These are phyloP conservation scores for Tetramorium parvispinum DNA, from an alignment of 1,140 invertebrate species.

Conservation along the genomic window DNA sequence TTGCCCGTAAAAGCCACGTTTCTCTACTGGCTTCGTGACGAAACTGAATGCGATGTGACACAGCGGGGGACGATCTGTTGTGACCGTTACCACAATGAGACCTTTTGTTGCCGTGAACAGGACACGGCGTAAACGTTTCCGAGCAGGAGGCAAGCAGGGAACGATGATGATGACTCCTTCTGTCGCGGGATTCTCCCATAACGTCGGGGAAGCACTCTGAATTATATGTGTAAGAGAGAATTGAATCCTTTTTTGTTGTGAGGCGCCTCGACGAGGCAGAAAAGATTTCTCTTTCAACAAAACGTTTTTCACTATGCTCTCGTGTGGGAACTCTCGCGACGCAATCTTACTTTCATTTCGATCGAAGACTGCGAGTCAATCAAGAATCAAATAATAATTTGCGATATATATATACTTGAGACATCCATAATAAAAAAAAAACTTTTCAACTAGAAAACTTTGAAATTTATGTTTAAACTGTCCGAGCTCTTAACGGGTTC, in stretches of 20 bases:
- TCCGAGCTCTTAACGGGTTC: slow-evolving; percentile 30
- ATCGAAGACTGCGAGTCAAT: not conserved
- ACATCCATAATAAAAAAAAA: not conserved
- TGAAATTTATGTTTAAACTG: slow-evolving; percentile 19
- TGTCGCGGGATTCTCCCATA: slow-evolving; percentile 61
- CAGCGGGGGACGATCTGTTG: slow-evolving; percentile 78
- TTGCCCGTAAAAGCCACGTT: slow-evolving; percentile 77
- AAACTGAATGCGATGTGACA: slow-evolving; percentile 69
- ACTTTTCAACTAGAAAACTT: slow-evolving; percentile 12
- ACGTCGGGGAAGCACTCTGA: slow-evolving; percentile 29
- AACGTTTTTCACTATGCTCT: not conserved
- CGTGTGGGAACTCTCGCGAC: not conserved
- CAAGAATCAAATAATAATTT: not conserved
- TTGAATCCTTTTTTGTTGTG: slow-evolving; percentile 63
- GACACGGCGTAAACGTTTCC: slow-evolving; percentile 70
- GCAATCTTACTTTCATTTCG: not conserved
- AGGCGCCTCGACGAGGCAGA: not conserved
- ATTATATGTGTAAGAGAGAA: slow-evolving; percentile 51
- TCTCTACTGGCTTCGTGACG: slow-evolving; percentile 66
- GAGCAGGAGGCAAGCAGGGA: slow-evolving; percentile 58
- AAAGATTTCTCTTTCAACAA: slow-evolving; percentile 12
- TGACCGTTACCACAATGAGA: slow-evolving; percentile 77
- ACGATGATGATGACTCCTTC: slow-evolving; percentile 74
- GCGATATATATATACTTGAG: not conserved
- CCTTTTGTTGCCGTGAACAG: slow-evolving; percentile 68